Conservation (phyloP, 2,888 invertebrate genomes). For the Nomada hirtipes region DNA sequence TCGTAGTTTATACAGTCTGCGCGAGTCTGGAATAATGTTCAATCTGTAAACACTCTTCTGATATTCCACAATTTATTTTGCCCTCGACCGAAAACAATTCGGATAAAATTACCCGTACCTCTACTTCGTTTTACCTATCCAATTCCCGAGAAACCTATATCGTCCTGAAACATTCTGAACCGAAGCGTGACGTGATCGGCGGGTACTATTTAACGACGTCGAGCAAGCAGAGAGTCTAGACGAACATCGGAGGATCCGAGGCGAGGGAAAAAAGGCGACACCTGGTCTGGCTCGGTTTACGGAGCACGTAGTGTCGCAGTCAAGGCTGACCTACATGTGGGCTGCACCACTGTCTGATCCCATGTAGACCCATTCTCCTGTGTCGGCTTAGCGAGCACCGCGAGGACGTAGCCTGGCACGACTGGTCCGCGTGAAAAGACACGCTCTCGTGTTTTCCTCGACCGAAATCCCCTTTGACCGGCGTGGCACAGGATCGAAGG, state of each 20-base stretch:
- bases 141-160: too few relatives aligned
- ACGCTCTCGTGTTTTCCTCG: constrained; percentile 33
- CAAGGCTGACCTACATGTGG: constrained; percentile 79
- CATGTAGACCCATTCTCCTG: constrained; percentile 55
- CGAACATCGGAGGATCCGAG: constrained; percentile 1
- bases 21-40: background rate
- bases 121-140: too few relatives aligned
- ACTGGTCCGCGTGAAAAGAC: constrained; percentile 26
- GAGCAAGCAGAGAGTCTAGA: constrained; percentile 4
- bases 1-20: too few relatives aligned
- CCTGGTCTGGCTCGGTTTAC: constrained; percentile 72
- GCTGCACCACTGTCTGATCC: constrained; percentile 74
- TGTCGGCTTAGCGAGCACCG: constrained; percentile 56
- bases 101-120: too few relatives aligned
- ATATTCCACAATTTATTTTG: too few relatives aligned
- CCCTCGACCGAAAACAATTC: too few relatives aligned
- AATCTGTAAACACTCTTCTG: background rate
- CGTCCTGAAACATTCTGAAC: too few relatives aligned
- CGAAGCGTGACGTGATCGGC: constrained; percentile 2
- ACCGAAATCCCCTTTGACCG: constrained; percentile 30
- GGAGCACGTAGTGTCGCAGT: constrained; percentile 82
- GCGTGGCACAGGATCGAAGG: constrained; percentile 36
- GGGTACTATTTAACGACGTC: constrained; percentile 24
- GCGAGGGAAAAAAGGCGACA: constrained; percentile 29
- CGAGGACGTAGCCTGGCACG: constrained; percentile 21